Evolutionary conservation across 2,888 invertebrate genomes (phyloP), one percentile per base, ranked within the genome.

Genomic region (Acleris laterana): DNA sequence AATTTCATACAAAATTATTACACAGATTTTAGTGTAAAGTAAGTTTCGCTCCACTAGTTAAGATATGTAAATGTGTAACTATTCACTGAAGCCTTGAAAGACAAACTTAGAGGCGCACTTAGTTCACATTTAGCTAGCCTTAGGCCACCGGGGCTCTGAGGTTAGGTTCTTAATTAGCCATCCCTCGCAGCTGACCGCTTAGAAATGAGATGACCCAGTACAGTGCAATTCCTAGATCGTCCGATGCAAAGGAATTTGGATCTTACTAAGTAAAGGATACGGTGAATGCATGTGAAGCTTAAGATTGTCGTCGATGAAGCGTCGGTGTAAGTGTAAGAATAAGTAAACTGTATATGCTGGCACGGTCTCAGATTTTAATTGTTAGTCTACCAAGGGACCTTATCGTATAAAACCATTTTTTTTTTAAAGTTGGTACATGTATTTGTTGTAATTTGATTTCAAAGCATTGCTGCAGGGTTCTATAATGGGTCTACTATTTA

Each of bases 91-190:
- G 77, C 82, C 77, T 76, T 72, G 75, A 81, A 83, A 83, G 84
- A 85, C 85, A 79, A 81, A 81, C 83, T 83, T 79, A 79, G 79
- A 77, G 83, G 83, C 82, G 84, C 84, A 85, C 87, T 88, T 87
- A 88, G 86, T 79, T 78, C 79, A 78, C 85, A 88, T 89, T 89
- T 88, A 87, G 84, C 80, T 75, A 78, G 85, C 85, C 88, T 84
- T 80, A 84, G 77, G 75, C 85, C 78, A 84, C 77, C 77, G 73
- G 80, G 77, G 76, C 79, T 77, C 79, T 84, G 89, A 87, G 90
- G 90, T 88, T 83, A 83, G 81, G 83, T 88, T 85, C 90, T 89
- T 91, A 92, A 92, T 92, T 90, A 90, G 87, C 87, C 84, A 87
- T 88, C 89, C 82, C 85, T 83, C 77, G 84, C 84, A 85, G 87